Percentiles rank a stretch among this genome's conserved stretches.
These are phyloP conservation scores for Drosophila novamexicana DNA, from an alignment of 1,140 invertebrate species.

Conservation along the genomic window DNA sequence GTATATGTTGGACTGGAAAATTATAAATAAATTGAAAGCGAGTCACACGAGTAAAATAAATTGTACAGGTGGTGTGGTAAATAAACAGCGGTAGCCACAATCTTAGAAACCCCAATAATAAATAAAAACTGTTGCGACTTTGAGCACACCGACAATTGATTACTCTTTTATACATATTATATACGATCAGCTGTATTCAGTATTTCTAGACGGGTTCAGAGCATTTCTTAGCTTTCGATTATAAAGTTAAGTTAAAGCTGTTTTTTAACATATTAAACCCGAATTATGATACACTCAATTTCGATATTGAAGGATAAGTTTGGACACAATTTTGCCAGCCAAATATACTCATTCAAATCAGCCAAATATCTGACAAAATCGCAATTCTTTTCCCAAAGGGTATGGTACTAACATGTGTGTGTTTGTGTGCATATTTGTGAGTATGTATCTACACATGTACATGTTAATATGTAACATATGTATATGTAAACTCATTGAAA, in stretches of 20 bases:
- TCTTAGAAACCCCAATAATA: constrained; percentile 16
- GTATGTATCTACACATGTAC: neutral
- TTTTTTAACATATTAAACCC: no score
- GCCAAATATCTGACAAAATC: neutral
- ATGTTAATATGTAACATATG: neutral
- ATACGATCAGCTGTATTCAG: no score
- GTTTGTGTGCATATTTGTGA: no score
- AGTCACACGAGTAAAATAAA: constrained; percentile 29
- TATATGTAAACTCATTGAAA: neutral
- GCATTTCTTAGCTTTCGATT: no score
- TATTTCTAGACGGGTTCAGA: no score
- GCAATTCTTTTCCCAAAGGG: neutral
- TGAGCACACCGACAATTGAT: neutral
- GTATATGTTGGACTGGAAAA: constrained; percentile 16
- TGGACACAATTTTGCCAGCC: no score
- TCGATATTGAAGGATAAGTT: no score
- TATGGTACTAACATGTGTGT: neutral
- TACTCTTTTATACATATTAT: neutral
- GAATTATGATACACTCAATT: no score
- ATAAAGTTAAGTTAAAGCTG: no score
- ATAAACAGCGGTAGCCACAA: constrained; percentile 17
- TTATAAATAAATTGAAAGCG: constrained; percentile 31
- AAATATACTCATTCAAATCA: neutral
- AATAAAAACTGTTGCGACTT: constrained; percentile 8
- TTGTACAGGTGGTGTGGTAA: constrained; percentile 20